Evolutionary conservation across 2,113 vertebrate species (phyloP), one percentile per base, ranked within the genome.

Genomic region (Tapirus terrestris): DNA sequence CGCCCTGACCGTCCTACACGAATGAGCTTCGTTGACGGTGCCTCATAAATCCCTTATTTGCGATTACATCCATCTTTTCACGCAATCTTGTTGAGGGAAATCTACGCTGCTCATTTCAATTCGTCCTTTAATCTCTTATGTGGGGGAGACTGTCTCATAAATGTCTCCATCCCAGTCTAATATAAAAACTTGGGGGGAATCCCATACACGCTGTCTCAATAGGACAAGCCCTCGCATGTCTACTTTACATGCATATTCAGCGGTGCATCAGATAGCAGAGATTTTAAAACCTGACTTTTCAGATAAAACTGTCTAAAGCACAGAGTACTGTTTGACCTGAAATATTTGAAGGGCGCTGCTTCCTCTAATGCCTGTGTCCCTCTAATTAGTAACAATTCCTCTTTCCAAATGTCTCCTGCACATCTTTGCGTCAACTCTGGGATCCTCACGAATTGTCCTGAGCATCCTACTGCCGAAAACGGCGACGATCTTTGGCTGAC

Each of bases 41-140:
- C 51, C 20, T 95, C 96, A 93, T 93, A 89, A 97, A 82, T 79
- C 60, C 79, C 93, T 58, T 2, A 92, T 97, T 97, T 97, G 14
- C 90, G 80, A 51, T 85, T 29, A n/a, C 85, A 95, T 97, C 96
- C 90, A 93, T 95, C 93, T 97, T 67, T 67, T 5, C 56, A 1
- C 0, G 11, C 31, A 17, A 7, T 5, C 8, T 61, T 7, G 72
- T 48, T 33, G 84, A 73, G 36, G 48, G 45, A 51, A 79, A 58
- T 39, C 25, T 16, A 2, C 3, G 5, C 72, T 51, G 93, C 70
- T 73, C 14, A 0, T 48, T 73, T 31, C 90, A 58, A 73, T 89
- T 43, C 20, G 31, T 16, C 45, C 36, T 58, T 43, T 21, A 18
- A 85, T 97, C 58, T n/a, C 56, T 90, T 72, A 83, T 0, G 43